A percentile compares a stretch with the other conserved stretches of the same genome.
phyloP scores from a whole-genome alignment of 2,888 invertebrate species.

The Epirrhoe tristata region DNA sequence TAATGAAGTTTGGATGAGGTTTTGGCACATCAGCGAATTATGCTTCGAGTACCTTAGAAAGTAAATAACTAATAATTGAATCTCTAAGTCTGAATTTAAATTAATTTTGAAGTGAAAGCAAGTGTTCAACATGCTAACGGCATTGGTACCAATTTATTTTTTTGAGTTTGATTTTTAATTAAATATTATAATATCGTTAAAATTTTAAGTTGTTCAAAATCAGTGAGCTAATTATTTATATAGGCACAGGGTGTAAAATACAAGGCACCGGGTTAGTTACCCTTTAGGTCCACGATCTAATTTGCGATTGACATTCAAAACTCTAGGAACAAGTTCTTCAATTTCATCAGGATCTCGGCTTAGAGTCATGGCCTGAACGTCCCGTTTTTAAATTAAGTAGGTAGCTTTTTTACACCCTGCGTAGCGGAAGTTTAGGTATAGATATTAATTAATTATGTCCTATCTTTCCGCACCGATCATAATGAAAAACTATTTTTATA shows the following conservation, averaged over 20 bases:
- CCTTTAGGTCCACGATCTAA: conserved; percentile 3
- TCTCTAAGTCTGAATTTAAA: background rate
- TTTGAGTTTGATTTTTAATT: background rate
- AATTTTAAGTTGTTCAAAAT: background rate
- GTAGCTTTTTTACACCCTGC: conserved; percentile 9
- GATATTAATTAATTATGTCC: background rate
- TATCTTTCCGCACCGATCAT: conserved; percentile 1
- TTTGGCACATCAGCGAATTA: conserved; percentile 67
- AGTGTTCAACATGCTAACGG: background rate
- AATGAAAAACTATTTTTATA: background rate
- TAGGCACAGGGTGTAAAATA: conserved; percentile 7
- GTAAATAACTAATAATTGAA: conserved; percentile 15
- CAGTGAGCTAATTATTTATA: conserved; percentile 10
- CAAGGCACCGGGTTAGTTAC: background rate
- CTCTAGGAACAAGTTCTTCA: background rate
- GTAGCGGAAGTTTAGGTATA: background rate
- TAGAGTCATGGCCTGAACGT: background rate
- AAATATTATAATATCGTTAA: background rate
- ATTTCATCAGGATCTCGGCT: background rate
- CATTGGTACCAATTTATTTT: background rate
- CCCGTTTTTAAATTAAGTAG: background rate
- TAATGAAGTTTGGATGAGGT: conserved; percentile 53
- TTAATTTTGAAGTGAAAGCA: conserved; percentile 3
- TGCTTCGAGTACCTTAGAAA: conserved; percentile 26
- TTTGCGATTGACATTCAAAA: background rate